Conservation (phyloP, 92 coral and sea anemone genomes). For the Chrysogorgia sp. region DNA sequence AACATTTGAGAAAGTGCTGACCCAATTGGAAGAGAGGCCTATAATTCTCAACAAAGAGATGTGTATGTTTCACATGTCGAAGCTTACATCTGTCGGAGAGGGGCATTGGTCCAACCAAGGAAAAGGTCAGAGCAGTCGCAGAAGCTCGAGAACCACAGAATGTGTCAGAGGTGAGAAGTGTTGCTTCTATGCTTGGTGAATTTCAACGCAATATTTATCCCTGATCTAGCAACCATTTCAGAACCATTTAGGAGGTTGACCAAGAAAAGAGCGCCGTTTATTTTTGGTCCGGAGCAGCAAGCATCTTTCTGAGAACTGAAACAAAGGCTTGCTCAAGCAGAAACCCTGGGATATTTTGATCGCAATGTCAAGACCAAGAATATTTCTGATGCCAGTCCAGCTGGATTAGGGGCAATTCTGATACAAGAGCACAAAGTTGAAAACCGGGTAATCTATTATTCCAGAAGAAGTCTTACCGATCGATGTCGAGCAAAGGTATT, state of each 20-base stretch:
- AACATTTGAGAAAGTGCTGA: conserved; percentile 49
- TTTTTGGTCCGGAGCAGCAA: conserved; percentile 37
- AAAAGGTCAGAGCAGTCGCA: conserved; percentile 56
- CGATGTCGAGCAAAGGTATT: too few species aligned
- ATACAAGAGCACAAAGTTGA: too few species aligned
- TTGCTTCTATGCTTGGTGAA: too few species aligned
- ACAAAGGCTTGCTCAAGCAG: conserved; percentile 34
- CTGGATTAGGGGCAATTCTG: conserved; percentile 25
- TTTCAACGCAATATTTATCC: too few species aligned
- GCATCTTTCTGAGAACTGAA: conserved; percentile 49
- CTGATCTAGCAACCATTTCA: conserved; percentile 40
- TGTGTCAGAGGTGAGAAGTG: conserved; percentile 52
- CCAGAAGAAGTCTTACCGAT: too few species aligned
- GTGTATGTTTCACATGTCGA: conserved; percentile 47
- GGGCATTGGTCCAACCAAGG: conserved; percentile 65
- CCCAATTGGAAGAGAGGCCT: conserved; percentile 38
- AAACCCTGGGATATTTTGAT: conserved; percentile 39
- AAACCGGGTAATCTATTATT: too few species aligned
- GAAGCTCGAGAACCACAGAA: conserved; percentile 50
- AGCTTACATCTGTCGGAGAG: conserved; percentile 47
- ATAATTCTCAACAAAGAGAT: conserved; percentile 58
- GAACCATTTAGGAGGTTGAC: conserved; percentile 52
- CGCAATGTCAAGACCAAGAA: conserved; percentile 42
- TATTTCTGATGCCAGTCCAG: conserved; percentile 65
- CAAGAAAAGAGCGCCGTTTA: conserved; percentile 34